Conservation (phyloP, 1,140 invertebrate species). For the Lepidurus couesii region DNA sequence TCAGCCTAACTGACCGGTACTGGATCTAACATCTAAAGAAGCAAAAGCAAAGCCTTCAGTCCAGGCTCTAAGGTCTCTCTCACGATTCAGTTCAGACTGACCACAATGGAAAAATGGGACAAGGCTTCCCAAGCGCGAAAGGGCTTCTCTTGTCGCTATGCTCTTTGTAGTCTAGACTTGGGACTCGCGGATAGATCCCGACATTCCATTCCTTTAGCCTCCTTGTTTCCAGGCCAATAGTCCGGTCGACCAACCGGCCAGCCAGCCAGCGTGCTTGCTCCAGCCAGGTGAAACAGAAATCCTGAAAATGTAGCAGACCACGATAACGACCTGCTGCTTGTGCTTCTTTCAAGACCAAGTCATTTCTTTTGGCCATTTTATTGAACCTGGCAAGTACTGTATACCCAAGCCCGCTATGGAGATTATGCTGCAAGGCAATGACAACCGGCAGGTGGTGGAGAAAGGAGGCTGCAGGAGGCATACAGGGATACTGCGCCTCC, state of each 20-base stretch:
- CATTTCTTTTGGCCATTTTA: background rate
- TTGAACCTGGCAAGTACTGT: too few species aligned
- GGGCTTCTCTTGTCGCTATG: conserved; percentile 3
- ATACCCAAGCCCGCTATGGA: too few species aligned
- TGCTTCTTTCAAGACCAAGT: background rate
- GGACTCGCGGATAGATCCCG: conserved; percentile 12
- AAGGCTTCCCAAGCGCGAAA: conserved; percentile 13
- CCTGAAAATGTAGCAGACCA: conserved; percentile 4
- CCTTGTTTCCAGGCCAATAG: conserved; percentile 17
- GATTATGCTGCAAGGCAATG: background rate
- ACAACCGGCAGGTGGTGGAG: background rate
- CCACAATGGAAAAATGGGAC: conserved; percentile 19
- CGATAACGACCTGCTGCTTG: background rate
- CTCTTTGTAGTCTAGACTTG: conserved; percentile 18
- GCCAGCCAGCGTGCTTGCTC: background rate
- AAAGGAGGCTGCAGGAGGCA: background rate
- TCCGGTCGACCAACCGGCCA: background rate
- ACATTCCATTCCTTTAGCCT: background rate
- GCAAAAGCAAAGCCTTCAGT: background rate
- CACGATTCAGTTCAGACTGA: background rate
- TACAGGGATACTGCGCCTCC: background rate
- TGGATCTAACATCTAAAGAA: background rate
- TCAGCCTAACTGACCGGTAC: background rate
- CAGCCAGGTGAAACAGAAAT: conserved; percentile 7
- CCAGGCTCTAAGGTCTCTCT: background rate